Evolutionary conservation across 1,140 invertebrate species (phyloP), one percentile per base, ranked within the genome.

Genomic region (Phymastichus coffea): DNA sequence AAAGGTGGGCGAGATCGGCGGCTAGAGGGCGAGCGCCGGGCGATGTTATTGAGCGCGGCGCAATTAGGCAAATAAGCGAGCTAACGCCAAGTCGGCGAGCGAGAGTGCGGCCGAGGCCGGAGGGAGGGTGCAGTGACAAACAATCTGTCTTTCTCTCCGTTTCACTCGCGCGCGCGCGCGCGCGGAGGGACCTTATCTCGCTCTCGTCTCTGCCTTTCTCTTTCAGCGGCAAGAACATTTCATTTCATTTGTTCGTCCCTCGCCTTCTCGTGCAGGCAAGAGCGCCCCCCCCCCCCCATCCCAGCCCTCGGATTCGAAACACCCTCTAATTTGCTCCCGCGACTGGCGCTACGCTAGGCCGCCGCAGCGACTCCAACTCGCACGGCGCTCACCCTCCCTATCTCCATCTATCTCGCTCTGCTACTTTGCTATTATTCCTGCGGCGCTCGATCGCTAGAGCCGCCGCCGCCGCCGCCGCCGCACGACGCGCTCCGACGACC

Each of bases 31-130:
- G n/a, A n/a, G n/a, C n/a, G n/a, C n/a, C n/a, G n/a, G n/a, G n/a
- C n/a, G n/a, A n/a, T n/a, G n/a, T 76, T 75, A 78, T 77, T 68
- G 68, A 69, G 56, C 63, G 57, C 69, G 63, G 65, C 68, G 65
- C 70, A 77, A 78, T 78, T 77, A 78, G 72, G 74, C 72, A 77
- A 77, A 78, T 78, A 72, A 78, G 74, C 72, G 74, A 71, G 72
- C 71, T 74, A 75, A 74, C 70, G 70, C 68, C 63, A 67, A 75
- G 67, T 68, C 67, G 68, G 38, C n/a, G n/a, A n/a, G n/a, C n/a
- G n/a, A n/a, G n/a, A 66, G 41, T 66, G 62, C 66, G 66, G 67
- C 61, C 41, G 52, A 55, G 64, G 66, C 62, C 66, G 63, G 67
- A 66, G 65, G 71, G 72, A 76, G 74, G 73, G 70, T 70, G 69